Conservation (phyloP, 2,113 vertebrate genomes). For the Rostratula benghalensis region DNA sequence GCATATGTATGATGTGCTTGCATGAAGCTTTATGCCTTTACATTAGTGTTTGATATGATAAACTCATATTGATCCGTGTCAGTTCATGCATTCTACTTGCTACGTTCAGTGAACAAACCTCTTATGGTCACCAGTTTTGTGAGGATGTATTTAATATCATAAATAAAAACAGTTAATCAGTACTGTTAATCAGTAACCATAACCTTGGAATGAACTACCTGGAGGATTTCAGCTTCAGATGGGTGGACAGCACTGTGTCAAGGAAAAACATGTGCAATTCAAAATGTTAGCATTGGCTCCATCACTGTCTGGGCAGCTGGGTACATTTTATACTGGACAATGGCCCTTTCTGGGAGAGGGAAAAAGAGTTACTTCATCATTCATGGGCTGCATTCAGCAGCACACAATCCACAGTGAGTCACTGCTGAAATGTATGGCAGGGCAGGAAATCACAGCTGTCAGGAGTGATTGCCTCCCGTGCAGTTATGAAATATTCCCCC, state of each 20-base stretch:
- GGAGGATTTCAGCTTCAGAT: background rate
- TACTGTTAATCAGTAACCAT: background rate
- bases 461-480: background rate
- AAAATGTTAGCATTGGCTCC: background rate
- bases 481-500: background rate
- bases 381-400: constrained; percentile 29
- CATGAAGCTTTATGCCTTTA: background rate
- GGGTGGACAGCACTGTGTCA: background rate
- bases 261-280: background rate
- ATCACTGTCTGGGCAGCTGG: background rate
- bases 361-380: background rate
- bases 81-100: background rate
- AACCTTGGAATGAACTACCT: background rate
- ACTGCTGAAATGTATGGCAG: background rate
- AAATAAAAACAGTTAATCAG: background rate
- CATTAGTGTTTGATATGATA: background rate
- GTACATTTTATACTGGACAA: constrained; percentile 22
- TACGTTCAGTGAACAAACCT: background rate
- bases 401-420: constrained; percentile 38
- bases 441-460: constrained; percentile 47
- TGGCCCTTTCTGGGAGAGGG: constrained; percentile 30
- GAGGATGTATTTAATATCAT: background rate
- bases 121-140: background rate
- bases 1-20: background rate
- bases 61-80: background rate